These are phyloP conservation scores for Pyrochroa serraticornis DNA, from an alignment of 2,888 invertebrate genomes.

Conservation along the genomic window DNA sequence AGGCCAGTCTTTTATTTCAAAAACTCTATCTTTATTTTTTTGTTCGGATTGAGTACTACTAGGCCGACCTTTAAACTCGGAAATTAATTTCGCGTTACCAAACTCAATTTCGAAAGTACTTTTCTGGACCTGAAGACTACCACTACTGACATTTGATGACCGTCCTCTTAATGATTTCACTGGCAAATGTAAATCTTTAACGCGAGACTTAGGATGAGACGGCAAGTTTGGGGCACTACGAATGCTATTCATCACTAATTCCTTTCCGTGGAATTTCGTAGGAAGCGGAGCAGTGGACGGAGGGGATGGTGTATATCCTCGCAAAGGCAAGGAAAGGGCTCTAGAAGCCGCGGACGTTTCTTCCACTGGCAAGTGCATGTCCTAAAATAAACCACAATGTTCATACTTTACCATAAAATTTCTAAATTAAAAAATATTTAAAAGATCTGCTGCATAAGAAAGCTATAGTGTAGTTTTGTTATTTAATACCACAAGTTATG, in stretches of 20 bases:
- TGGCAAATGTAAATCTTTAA: slow-evolving; percentile 76
- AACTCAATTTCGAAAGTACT: slow-evolving; percentile 54
- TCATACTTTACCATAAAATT: not conserved
- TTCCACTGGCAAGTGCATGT: slow-evolving; percentile 67
- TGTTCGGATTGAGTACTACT: slow-evolving; percentile 58
- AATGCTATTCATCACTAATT: slow-evolving; percentile 74
- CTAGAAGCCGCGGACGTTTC: slow-evolving; percentile 63
- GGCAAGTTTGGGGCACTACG: slow-evolving; percentile 82
- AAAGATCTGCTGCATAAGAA: slow-evolving; percentile 48
- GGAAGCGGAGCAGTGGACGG: slow-evolving; percentile 85
- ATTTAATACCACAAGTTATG: too few relatives aligned
- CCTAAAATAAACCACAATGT: slow-evolving; percentile 54
- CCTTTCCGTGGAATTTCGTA: slow-evolving; percentile 76
- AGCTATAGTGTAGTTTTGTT: slow-evolving; percentile 43
- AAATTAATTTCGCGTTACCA: slow-evolving; percentile 55
- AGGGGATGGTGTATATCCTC: slow-evolving; percentile 81
- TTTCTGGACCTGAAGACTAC: slow-evolving; percentile 56
- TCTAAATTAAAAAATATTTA: not conserved
- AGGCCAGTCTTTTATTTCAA: slow-evolving; percentile 74
- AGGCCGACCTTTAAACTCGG: slow-evolving; percentile 65
- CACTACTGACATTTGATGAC: slow-evolving; percentile 66
- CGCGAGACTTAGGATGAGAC: slow-evolving; percentile 68
- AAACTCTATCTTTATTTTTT: slow-evolving; percentile 63
- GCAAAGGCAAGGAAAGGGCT: slow-evolving; percentile 66
- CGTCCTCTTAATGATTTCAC: slow-evolving; percentile 71